Evolutionary conservation across 2,797 vertebrate species (phyloP), one percentile per base, ranked within the genome.

Genomic region (Gila robusta): DNA sequence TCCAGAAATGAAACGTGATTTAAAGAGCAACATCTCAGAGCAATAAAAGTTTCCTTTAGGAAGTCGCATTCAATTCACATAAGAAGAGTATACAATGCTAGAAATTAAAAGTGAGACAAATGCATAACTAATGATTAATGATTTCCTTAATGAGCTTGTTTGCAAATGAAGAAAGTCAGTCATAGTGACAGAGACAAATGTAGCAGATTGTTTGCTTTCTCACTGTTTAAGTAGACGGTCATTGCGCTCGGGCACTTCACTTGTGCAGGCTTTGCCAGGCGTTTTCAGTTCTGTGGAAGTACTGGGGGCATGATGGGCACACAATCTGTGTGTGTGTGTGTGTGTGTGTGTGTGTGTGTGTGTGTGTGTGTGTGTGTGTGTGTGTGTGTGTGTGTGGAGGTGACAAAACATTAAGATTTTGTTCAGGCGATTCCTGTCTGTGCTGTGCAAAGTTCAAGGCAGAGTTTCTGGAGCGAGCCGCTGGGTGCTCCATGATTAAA

Each of bases 381-480:
- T 93, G 93, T 66, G 87, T 87, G 28, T 94, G 73, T 88, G 89
- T 90, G 92, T 87, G 82, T 89, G 89, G 32, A 67, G 72, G 74
- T 47, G 37, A 28, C 12, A 47, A 59, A 44, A 44, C 64, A 56
- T 76, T 21, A 54, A 21, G 47, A 3, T 28, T 78, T 84, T 69
- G 26, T 93, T 92, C 93, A 94, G 52, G 89, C 88, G 62, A 89
- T 90, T 93, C 90, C 93, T 91, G 92, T 94, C 93, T 28, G 91
- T 92, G 92, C 93, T 94, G 93, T 93, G 93, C 91, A 95, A 94
- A 95, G 94, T 95, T 94, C 94, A 95, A 94, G 94, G 94, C 93
- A 44, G 91, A 93, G 93, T 93, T 94, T 95, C 93, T 88, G 92
- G 93, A 94, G 93, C 91, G 92, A 95, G 94, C 92, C 91, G 82